Percentiles rank a stretch among this genome's conserved stretches.
These are phyloP conservation scores for Achroia grisella DNA, from an alignment of 1,140 invertebrate species.

Conservation along the genomic window DNA sequence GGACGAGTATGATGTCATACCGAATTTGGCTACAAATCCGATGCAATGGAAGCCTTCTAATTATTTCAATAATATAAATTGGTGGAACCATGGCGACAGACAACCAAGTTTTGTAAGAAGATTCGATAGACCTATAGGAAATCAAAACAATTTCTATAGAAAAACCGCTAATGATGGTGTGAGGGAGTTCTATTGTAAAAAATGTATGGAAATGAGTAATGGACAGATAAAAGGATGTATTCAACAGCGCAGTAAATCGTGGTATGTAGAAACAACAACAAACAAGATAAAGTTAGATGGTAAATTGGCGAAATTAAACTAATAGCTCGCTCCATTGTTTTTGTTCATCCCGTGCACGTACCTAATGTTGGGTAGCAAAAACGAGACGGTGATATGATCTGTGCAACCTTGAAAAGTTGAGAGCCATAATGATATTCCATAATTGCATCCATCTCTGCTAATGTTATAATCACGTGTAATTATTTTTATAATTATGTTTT, in stretches of 20 bases:
- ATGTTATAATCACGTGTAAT: constrained; percentile 3
- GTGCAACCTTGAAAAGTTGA: constrained; percentile 37
- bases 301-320: constrained; percentile 67
- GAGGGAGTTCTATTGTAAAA: constrained; percentile 58
- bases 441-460: constrained; percentile 4
- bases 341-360: constrained; percentile 31
- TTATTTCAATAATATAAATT: constrained; percentile 57
- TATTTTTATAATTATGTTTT: background rate
- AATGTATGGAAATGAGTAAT: constrained; percentile 47
- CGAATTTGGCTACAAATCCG: constrained; percentile 38
- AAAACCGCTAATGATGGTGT: constrained; percentile 43
- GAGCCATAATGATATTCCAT: constrained; percentile 1
- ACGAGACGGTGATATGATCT: constrained; percentile 38
- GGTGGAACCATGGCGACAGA: constrained; percentile 22
- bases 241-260: constrained; percentile 28
- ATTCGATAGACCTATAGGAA: constrained; percentile 22
- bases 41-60: constrained; percentile 50
- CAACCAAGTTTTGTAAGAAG: constrained; percentile 22
- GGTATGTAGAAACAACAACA: constrained; percentile 42
- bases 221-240: constrained; percentile 23
- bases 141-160: constrained; percentile 30
- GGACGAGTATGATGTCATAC: constrained; percentile 53
- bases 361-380: constrained; percentile 27
- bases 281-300: constrained; percentile 59
- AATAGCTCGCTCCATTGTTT: constrained; percentile 40